Percentiles rank a stretch among this genome's conserved stretches.
phyloP scores from a whole-genome alignment of 2,888 invertebrate species.

The Drosophila fulvimacula region DNA sequence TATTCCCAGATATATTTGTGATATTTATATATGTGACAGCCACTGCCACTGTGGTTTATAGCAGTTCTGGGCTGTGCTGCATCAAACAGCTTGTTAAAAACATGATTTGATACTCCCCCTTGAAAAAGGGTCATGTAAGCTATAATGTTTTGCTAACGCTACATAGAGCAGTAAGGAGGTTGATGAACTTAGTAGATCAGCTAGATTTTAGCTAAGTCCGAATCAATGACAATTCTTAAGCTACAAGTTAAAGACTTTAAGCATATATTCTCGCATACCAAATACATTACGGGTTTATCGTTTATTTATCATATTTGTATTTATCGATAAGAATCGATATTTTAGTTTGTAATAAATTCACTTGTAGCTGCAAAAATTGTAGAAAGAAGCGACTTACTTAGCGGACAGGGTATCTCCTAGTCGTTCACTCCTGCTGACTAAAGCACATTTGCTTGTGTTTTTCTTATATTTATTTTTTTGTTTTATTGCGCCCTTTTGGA shows the following conservation, averaged over 20 bases:
- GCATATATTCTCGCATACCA: fast-evolving
- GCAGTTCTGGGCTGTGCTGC: slow-evolving; percentile 18
- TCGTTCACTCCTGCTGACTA: background rate
- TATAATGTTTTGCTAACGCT: background rate
- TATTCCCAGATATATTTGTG: background rate
- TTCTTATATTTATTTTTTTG: background rate
- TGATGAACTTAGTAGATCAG: background rate
- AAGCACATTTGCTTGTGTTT: background rate
- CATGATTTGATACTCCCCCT: slow-evolving; percentile 24
- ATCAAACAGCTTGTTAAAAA: slow-evolving; percentile 40
- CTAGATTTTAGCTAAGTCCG: background rate
- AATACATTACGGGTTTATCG: too few species aligned
- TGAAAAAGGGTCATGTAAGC: background rate
- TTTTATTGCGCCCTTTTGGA: slow-evolving; percentile 61
- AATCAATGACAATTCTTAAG: too few species aligned
- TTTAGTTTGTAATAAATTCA: fast-evolving
- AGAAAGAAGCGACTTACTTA: background rate
- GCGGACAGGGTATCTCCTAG: background rate
- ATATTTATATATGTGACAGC: background rate
- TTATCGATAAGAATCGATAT: background rate
- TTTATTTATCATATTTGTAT: too few species aligned
- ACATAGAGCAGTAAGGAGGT: background rate
- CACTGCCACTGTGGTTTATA: slow-evolving; percentile 5
- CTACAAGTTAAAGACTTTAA: too few species aligned
- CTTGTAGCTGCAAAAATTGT: too few species aligned